phyloP scores from a whole-genome alignment of 1,140 invertebrate species.

The Trypoxylus dichotomus region DNA sequence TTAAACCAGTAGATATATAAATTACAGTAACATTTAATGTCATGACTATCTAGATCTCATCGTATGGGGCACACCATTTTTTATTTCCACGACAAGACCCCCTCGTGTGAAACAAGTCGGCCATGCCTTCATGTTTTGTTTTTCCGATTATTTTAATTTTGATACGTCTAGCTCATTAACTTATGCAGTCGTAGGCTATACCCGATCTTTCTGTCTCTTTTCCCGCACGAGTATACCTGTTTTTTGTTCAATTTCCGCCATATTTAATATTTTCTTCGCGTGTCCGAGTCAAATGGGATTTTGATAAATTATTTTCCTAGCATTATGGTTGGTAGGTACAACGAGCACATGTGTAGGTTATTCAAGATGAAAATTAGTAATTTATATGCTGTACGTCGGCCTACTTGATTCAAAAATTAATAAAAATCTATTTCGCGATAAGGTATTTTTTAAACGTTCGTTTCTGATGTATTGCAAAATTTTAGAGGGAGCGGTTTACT shows the following conservation, averaged over 20 bases:
- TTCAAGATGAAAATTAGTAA: neutral
- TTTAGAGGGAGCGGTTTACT: too few species aligned
- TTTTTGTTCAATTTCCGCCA: constrained; percentile 18
- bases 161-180: constrained; percentile 16
- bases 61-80: neutral
- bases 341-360: neutral
- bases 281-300: neutral
- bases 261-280: constrained; percentile 6
- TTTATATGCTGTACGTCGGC: neutral
- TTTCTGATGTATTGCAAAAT: too few species aligned
- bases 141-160: constrained; percentile 22
- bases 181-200: neutral
- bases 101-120: constrained; percentile 2
- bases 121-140: constrained; percentile 13
- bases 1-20: neutral
- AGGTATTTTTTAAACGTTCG: too few species aligned
- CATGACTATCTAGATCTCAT: neutral
- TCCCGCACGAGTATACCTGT: neutral
- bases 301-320: constrained; percentile 14
- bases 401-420: neutral
- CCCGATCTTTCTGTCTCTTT: neutral
- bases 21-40: neutral
- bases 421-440: too few species aligned
- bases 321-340: neutral
- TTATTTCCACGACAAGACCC: neutral